phyloP scores from a whole-genome alignment of 2,113 vertebrate species.

The Melanerpes formicivorus region DNA sequence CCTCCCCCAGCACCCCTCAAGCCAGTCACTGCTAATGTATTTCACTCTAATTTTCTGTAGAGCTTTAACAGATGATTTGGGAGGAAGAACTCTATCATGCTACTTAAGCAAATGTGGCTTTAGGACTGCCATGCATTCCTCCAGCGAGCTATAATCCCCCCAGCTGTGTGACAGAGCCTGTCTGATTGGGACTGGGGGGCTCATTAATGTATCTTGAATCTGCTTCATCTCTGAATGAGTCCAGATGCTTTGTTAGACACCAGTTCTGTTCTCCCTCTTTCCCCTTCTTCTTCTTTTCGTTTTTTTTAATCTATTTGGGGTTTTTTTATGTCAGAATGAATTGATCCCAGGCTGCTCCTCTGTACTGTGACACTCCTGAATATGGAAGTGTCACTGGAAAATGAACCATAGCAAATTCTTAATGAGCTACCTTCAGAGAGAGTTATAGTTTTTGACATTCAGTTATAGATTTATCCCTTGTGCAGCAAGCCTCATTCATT shows the following conservation, averaged over 20 bases:
- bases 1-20: no score
- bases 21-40: background rate
- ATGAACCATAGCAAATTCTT: constrained; percentile 73
- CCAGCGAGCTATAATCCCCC: background rate
- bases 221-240: constrained; percentile 61
- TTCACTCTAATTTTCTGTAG: constrained; percentile 4
- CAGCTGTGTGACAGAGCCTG: background rate
- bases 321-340: constrained; percentile 57
- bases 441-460: constrained; percentile 74
- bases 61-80: constrained; percentile 5
- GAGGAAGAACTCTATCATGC: constrained; percentile 12
- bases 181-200: constrained; percentile 7
- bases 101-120: constrained; percentile 57
- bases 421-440: constrained; percentile 73
- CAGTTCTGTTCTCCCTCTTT: constrained; percentile 37
- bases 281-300: background rate
- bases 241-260: constrained; percentile 60
- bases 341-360: constrained; percentile 66
- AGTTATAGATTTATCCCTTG: constrained; percentile 63
- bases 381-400: constrained; percentile 76
- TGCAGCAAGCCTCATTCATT: constrained; percentile 56
- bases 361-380: constrained; percentile 66
- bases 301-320: background rate
- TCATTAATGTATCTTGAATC: constrained; percentile 51
- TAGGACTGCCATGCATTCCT: constrained; percentile 11